Conservation (phyloP, 1,140 invertebrate species). For the Cotesia vestalis region DNA sequence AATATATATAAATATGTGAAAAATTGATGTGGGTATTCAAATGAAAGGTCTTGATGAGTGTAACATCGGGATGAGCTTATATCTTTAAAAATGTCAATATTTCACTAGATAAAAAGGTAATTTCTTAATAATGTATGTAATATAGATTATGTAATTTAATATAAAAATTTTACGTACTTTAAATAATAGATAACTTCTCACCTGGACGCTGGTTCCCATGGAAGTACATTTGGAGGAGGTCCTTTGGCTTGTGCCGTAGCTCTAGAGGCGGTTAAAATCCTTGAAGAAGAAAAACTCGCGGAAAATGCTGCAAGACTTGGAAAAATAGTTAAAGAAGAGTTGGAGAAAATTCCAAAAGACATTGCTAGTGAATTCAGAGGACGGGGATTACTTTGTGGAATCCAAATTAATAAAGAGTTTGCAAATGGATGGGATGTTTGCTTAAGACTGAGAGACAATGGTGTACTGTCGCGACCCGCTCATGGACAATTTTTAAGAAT, state of each 20-base stretch:
- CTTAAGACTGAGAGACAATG: conserved; percentile 73
- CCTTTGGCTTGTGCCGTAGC: conserved; percentile 78
- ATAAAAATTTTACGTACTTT: no score
- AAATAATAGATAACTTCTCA: conserved; percentile 72
- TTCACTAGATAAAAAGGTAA: no score
- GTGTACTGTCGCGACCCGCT: conserved; percentile 80
- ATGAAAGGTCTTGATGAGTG: no score
- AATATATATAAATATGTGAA: no score
- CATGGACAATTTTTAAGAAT: conserved; percentile 80
- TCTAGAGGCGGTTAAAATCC: conserved; percentile 67
- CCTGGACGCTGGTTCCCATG: conserved; percentile 81
- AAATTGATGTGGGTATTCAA: no score
- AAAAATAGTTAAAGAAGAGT: conserved; percentile 69
- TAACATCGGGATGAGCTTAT: no score
- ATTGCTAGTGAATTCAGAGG: conserved; percentile 75
- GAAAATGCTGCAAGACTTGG: conserved; percentile 78
- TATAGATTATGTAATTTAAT: no score
- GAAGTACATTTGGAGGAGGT: conserved; percentile 88
- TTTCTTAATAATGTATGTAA: no score
- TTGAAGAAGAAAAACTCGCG: conserved; percentile 79
- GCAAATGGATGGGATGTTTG: conserved; percentile 78
- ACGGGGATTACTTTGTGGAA: conserved; percentile 80
- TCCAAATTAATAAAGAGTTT: conserved; percentile 74
- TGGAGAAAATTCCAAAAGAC: conserved; percentile 71
- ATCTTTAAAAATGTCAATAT: no score